Evolutionary conservation across 1,140 invertebrate species (phyloP).

Genomic region (Aradophagus sp.): DNA sequence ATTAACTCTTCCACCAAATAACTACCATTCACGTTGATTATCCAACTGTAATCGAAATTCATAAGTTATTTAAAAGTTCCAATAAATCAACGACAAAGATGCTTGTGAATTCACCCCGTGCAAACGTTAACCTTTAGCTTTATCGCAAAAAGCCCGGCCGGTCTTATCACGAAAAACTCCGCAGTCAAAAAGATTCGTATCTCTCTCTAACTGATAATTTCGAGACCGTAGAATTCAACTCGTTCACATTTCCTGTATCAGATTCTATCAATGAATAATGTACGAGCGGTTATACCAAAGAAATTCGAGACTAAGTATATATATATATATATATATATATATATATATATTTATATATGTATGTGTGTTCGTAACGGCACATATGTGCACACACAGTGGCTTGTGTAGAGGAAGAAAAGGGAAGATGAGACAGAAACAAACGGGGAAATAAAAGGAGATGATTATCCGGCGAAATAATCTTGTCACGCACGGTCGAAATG

Average conservation of each 20-base stretch:
- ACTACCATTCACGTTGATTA: too few relatives aligned
- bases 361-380: too few relatives aligned
- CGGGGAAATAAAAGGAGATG: conserved; percentile 6
- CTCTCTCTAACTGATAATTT: conserved; percentile 37
- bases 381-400: too few relatives aligned
- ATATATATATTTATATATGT: too few relatives aligned
- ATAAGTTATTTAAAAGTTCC: too few relatives aligned
- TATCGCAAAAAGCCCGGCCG: conserved; percentile 13
- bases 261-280: conserved; percentile 53
- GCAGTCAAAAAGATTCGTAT: conserved; percentile 35
- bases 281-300: conserved; percentile 9
- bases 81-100: too few relatives aligned
- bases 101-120: too few relatives aligned
- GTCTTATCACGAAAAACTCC: conserved; percentile 11
- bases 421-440: conserved; percentile 4
- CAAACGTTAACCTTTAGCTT: too few relatives aligned
- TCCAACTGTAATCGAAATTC: too few relatives aligned
- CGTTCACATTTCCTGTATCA: conserved; percentile 28
- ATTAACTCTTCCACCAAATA: too few relatives aligned
- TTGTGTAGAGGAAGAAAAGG: not conserved
- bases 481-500: conserved; percentile 45
- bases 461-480: conserved; percentile 41
- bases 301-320: not conserved
- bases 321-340: too few relatives aligned
- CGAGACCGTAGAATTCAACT: conserved; percentile 7